phyloP scores from a whole-genome alignment of 2,888 invertebrate genomes.

The Tachina lurida region DNA sequence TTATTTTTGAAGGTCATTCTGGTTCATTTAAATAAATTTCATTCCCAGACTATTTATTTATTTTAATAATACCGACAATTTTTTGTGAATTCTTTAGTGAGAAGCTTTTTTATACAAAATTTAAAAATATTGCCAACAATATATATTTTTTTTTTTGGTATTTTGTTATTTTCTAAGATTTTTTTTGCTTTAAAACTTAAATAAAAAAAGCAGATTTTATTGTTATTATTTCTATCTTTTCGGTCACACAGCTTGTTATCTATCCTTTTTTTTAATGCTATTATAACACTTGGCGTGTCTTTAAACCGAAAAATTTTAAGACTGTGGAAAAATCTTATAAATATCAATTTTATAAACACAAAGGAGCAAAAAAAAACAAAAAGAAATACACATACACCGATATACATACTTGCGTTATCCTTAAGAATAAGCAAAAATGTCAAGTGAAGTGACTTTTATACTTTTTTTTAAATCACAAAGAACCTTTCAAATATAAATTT shows the following conservation, averaged over 20 bases:
- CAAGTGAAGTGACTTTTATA: constrained; percentile 4
- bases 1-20: too few relatives aligned
- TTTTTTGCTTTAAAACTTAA: not conserved
- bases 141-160: too few relatives aligned
- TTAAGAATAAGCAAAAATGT: not conserved
- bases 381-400: not conserved
- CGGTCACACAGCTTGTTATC: not conserved
- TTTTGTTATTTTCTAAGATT: not conserved
- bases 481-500: not conserved
- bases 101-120: too few relatives aligned
- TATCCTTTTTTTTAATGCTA: not conserved
- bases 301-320: too few relatives aligned
- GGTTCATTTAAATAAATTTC: too few relatives aligned
- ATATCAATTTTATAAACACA: constrained; percentile 16
- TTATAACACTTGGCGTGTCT: not conserved
- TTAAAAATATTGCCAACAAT: too few relatives aligned
- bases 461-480: not conserved
- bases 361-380: not conserved
- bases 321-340: not conserved
- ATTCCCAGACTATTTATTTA: too few relatives aligned
- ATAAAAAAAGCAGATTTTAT: not conserved
- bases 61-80: too few relatives aligned
- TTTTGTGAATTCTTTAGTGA: too few relatives aligned
- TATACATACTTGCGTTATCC: not conserved
- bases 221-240: not conserved